Base-by-base conservation (phyloP, 2,888 invertebrate species). In the Rhagium mordax region DNA sequence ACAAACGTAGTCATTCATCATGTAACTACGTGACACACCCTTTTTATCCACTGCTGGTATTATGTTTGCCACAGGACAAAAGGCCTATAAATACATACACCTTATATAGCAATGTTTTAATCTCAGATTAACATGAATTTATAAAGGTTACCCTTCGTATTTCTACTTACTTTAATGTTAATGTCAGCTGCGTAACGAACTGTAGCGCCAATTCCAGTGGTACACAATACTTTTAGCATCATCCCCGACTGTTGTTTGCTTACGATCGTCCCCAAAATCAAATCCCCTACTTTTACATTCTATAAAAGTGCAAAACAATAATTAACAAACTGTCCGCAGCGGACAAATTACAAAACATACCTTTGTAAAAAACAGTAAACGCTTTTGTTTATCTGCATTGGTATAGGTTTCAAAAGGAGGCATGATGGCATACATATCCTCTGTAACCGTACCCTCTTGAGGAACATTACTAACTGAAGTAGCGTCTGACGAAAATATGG, bases 321-420 rank as follows among this genome's bases (percentile, higher is more conserved):
- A 69, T 61, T 24, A 55, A 41, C 15, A 13, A 27, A 27, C 15
- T 21, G n/a, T n/a, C 27, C 47, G 16, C 15, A 49, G 18, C 59
- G 5, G 59, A 47, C 6, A 67, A 16, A n/a, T n/a, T 49, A 1
- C 48, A 62, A 16, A 29, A 82, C 89, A 89, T 89, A 96, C 96
- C 91, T 94, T 93, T 89, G 94, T 93, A 85, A 97, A 95, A 89
- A 95, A 94, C 74, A 94, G 91, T 75, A 94, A 89, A 78, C 95
- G 91, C 71, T 93, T 94, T 16, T 92, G 90, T 82, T 94, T 94
- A 81, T 96, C 96, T 82, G 95, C 92, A 85, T 91, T 93, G 81
- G 96, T 90, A 86, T 95, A 97, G 66, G 93, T 93, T 87, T 97
- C 97, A 87, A 95, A 93, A 0, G 97, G 95, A 74, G 97, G 96